Conservation (phyloP, 2,888 invertebrate species). For the Macaria liturata region DNA sequence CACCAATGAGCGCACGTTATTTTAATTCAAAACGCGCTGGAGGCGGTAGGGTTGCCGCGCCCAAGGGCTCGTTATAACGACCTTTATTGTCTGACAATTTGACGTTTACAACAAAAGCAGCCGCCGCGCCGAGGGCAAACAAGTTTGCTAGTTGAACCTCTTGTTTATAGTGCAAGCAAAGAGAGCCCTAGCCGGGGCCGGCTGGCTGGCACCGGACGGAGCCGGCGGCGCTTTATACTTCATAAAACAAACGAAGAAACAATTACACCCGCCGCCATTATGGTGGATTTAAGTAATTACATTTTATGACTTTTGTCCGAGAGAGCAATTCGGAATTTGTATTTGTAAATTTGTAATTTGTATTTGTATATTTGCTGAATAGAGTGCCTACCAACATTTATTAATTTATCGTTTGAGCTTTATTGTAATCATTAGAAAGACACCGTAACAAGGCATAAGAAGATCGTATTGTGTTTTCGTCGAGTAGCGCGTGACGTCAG, state of each 20-base stretch:
- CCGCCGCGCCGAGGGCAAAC: slow-evolving; percentile 34
- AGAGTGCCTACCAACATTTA: too few relatives aligned
- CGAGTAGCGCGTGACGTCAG: too few relatives aligned
- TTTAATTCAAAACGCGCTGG: slow-evolving; percentile 54
- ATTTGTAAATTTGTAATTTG: too few relatives aligned
- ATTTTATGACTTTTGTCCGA: slow-evolving; percentile 22
- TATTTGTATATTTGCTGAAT: too few relatives aligned
- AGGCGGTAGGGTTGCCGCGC: slow-evolving; percentile 53
- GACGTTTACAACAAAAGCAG: slow-evolving; percentile 47
- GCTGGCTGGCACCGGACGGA: too few relatives aligned
- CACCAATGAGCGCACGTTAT: slow-evolving; percentile 59
- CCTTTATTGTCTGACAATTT: slow-evolving; percentile 63
- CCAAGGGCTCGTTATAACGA: slow-evolving; percentile 64
- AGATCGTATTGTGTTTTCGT: neutral
- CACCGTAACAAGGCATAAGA: too few relatives aligned
- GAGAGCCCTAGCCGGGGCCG: slow-evolving; percentile 34
- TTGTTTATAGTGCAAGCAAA: slow-evolving; percentile 40
- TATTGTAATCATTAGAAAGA: too few relatives aligned
- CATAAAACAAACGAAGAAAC: slow-evolving; percentile 28
- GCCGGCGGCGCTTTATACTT: too few relatives aligned
- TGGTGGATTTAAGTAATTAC: slow-evolving; percentile 24
- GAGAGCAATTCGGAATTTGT: slow-evolving; percentile 10
- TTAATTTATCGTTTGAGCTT: too few relatives aligned
- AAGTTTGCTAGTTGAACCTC: slow-evolving; percentile 49
- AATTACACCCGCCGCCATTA: slow-evolving; percentile 26